A percentile compares a stretch with the other conserved stretches of the same genome.
These are phyloP conservation scores for Scomber colias DNA, from an alignment of 2,113 vertebrate genomes.

Conservation along the genomic window DNA sequence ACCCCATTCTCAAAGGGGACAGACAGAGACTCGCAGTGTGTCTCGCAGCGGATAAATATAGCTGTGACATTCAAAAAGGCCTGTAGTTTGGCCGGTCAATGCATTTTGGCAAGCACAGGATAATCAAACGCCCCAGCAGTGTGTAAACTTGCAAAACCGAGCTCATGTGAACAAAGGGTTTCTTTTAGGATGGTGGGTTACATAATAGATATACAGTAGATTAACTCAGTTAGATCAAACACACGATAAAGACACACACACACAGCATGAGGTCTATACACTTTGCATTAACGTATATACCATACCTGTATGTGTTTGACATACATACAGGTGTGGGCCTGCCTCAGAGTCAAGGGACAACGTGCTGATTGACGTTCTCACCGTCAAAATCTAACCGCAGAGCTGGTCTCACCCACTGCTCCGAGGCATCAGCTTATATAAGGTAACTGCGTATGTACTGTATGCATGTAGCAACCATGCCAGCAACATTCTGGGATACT, in stretches of 20 bases:
- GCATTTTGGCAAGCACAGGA: conserved; percentile 57
- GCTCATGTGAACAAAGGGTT: conserved; percentile 46
- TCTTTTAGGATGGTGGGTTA: conserved; percentile 20
- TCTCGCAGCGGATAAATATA: conserved; percentile 73
- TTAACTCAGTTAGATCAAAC: conserved; percentile 25
- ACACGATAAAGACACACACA: neutral
- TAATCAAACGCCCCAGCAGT: conserved; percentile 52
- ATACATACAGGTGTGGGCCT: conserved; percentile 42
- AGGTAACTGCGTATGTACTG: neutral
- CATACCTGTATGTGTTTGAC: neutral
- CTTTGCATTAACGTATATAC: neutral
- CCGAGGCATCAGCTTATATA: conserved; percentile 50
- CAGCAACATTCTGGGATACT: conserved; percentile 44
- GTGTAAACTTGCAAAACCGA: conserved; percentile 55
- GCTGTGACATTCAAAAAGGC: conserved; percentile 72
- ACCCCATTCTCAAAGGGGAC: conserved; percentile 77
- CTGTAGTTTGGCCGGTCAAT: conserved; percentile 65
- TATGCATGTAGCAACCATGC: neutral
- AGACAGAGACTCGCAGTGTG: conserved; percentile 70
- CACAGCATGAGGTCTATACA: neutral
- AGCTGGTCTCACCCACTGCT: conserved; percentile 40
- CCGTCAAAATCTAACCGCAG: conserved; percentile 43
- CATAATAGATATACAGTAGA: conserved; percentile 29
- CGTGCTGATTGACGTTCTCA: conserved; percentile 51
- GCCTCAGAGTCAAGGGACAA: conserved; percentile 48